Conservation (phyloP, 2,888 invertebrate species). For the Plusia festucae region DNA sequence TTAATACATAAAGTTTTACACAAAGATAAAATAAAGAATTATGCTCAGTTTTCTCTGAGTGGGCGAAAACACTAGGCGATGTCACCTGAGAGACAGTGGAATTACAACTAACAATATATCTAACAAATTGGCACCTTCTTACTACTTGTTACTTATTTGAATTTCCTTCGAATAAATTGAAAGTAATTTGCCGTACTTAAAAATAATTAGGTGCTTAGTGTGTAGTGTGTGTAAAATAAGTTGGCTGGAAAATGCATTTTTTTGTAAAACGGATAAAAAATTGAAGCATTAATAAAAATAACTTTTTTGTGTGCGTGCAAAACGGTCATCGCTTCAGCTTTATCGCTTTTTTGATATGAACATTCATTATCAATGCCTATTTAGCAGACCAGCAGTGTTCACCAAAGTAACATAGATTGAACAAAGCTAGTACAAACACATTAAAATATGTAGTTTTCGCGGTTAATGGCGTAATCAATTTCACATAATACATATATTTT, state of each 20-base stretch:
- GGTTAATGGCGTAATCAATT: conserved; percentile 48
- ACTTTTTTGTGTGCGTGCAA: too few relatives aligned
- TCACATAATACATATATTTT: conserved; percentile 55
- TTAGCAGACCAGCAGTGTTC: too few relatives aligned
- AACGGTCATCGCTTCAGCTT: too few relatives aligned
- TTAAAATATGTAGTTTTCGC: conserved; percentile 42
- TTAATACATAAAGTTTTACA: conserved; percentile 28
- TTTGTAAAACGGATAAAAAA: too few relatives aligned
- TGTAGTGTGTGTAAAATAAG: too few relatives aligned
- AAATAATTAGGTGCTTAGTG: conserved; percentile 12
- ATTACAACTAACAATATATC: conserved; percentile 36
- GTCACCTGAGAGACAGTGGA: conserved; percentile 35
- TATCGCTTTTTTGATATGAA: too few relatives aligned
- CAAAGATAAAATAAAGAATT: conserved; percentile 50
- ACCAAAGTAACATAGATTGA: too few relatives aligned
- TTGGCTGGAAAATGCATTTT: neutral
- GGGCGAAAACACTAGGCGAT: conserved; percentile 58
- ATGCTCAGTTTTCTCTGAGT: conserved; percentile 58
- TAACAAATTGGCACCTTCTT: conserved; percentile 14
- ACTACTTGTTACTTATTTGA: conserved; percentile 41
- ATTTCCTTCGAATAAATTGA: conserved; percentile 60
- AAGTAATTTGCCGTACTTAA: conserved; percentile 41
- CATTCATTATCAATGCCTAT: too few relatives aligned
- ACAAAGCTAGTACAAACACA: neutral
- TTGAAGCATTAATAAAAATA: too few relatives aligned